A percentile compares a stretch with the other conserved stretches of the same genome.
Evolutionary conservation across 1,140 invertebrate species (phyloP).

Genomic region (Oedothorax gibbosus): DNA sequence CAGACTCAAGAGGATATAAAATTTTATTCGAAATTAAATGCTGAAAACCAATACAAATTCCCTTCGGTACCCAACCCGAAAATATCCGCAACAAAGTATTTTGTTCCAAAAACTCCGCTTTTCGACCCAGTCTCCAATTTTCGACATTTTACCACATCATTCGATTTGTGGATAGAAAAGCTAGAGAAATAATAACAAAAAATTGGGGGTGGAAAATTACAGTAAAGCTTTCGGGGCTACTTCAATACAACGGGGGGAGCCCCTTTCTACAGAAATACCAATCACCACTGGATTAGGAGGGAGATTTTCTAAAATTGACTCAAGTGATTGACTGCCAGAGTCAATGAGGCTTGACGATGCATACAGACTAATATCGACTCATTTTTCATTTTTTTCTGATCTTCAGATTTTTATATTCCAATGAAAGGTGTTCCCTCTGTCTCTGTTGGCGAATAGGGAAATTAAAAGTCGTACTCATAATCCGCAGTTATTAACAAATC

Average conservation of each 20-base stretch:
- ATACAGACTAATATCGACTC: no score
- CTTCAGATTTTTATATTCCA: background rate
- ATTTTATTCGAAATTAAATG: no score
- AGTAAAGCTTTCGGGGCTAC: background rate
- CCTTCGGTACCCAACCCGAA: no score
- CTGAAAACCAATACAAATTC: no score
- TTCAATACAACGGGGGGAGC: background rate
- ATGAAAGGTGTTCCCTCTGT: background rate
- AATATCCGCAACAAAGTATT: no score
- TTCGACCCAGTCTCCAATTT: no score
- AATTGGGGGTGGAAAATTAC: background rate
- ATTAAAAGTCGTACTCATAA: slow-evolving; percentile 25
- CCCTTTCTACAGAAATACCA: background rate
- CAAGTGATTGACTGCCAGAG: slow-evolving; percentile 20
- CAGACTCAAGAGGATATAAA: no score
- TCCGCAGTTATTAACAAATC: slow-evolving; percentile 42
- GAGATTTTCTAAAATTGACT: slow-evolving; percentile 3
- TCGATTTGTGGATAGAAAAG: background rate
- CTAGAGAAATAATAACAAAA: background rate
- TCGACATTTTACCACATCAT: no score
- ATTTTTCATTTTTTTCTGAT: no score
- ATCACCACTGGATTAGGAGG: slow-evolving; percentile 24
- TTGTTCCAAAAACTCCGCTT: no score
- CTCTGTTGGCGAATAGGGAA: background rate
- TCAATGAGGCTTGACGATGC: slow-evolving; percentile 23